A percentile compares a stretch with the other conserved stretches of the same genome.
Conservation (phyloP, 2,797 vertebrate genomes). For the Tokudaia muenninki region DNA sequence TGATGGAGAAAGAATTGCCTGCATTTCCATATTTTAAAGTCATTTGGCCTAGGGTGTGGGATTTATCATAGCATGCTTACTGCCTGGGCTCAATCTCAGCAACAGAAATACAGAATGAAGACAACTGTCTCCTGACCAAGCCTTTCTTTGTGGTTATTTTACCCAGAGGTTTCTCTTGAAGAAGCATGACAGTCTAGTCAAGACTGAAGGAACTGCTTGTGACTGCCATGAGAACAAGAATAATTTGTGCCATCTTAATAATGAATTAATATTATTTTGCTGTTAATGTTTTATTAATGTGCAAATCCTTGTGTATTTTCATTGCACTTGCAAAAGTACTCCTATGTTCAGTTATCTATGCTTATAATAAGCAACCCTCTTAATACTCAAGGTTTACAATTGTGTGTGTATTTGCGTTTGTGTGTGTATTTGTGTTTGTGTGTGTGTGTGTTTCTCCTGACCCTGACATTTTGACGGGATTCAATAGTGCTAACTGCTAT, state of each 20-base stretch:
- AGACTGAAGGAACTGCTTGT: background rate
- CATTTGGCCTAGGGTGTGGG: background rate
- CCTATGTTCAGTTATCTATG: background rate
- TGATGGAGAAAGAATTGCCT: background rate
- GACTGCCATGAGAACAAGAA: background rate
- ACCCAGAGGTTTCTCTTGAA: background rate
- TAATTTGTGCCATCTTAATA: background rate
- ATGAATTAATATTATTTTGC: too few species aligned
- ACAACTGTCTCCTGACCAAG: background rate
- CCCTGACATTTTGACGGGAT: background rate
- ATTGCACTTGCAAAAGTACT: background rate
- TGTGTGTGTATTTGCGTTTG: too few species aligned
- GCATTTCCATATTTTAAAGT: background rate
- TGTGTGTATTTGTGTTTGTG: background rate
- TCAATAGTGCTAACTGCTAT: accelerated
- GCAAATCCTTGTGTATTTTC: background rate
- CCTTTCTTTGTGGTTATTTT: background rate
- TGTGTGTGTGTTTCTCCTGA: background rate
- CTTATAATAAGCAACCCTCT: background rate
- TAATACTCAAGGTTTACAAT: background rate
- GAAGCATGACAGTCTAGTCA: background rate
- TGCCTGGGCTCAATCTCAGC: background rate
- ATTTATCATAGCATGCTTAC: background rate
- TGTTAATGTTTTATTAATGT: too few species aligned
- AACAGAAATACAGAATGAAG: background rate